Conservation (phyloP, 2,113 vertebrate species). For the Cryptomyrus ogoouensis region DNA sequence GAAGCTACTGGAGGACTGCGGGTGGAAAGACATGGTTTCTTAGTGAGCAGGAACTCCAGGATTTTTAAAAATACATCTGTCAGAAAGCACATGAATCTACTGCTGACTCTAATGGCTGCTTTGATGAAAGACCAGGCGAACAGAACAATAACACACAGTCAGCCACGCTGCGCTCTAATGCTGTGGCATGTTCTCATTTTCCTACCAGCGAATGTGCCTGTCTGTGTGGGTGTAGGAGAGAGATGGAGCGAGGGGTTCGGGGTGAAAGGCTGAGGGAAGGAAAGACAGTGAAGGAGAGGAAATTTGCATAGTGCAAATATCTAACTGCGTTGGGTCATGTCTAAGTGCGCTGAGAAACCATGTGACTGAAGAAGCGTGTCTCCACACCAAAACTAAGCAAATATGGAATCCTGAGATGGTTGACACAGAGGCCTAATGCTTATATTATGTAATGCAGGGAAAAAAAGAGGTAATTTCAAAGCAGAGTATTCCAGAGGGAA, state of each 20-base stretch:
- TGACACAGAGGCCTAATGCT: no score
- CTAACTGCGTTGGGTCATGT: not conserved
- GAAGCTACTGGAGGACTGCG: not conserved
- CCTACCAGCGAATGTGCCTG: slow-evolving; percentile 34
- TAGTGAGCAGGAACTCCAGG: not conserved
- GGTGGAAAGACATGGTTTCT: slow-evolving; percentile 1
- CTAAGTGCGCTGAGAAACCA: not conserved
- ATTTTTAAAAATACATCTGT: slow-evolving; percentile 15
- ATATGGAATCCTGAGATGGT: not conserved
- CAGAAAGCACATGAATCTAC: slow-evolving; percentile 28
- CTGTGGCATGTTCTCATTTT: slow-evolving; percentile 43
- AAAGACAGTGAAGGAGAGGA: not conserved
- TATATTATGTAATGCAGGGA: not conserved
- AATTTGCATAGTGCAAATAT: not conserved
- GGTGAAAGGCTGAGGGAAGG: slow-evolving; percentile 28
- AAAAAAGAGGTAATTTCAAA: not conserved
- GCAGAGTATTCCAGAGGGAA: not conserved
- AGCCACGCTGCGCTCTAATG: slow-evolving; percentile 31
- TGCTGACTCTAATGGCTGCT: slow-evolving; percentile 25
- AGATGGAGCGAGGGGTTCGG: slow-evolving; percentile 16
- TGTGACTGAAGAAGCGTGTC: not conserved
- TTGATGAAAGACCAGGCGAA: slow-evolving; percentile 26
- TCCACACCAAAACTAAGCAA: not conserved
- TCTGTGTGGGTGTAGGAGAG: slow-evolving; percentile 40
- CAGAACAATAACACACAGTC: slow-evolving; percentile 17